These are phyloP conservation scores for Bradypus variegatus DNA, from an alignment of 2,797 vertebrate species.

Conservation along the genomic window DNA sequence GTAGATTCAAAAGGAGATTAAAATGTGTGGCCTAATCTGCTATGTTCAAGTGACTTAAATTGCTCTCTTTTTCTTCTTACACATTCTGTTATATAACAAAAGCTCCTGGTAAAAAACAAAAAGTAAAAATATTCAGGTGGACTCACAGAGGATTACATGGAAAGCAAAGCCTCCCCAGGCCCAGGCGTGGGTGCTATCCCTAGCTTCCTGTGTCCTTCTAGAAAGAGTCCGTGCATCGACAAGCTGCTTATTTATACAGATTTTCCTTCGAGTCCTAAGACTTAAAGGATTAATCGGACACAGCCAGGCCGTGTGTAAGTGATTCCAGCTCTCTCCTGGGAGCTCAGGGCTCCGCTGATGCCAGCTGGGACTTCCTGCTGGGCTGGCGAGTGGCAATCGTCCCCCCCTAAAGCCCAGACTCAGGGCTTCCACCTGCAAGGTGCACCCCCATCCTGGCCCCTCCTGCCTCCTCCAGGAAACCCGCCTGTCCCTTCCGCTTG, in stretches of 20 bases:
- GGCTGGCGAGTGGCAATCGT: accelerated
- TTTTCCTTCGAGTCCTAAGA: background rate
- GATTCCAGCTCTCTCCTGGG: background rate
- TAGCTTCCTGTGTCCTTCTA: background rate
- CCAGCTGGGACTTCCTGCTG: background rate
- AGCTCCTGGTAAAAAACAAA: background rate
- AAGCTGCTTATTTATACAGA: background rate
- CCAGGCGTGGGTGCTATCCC: too few relatives aligned
- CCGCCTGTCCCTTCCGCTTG: background rate
- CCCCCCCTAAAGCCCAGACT: too few relatives aligned
- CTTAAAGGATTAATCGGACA: background rate
- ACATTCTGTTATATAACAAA: background rate
- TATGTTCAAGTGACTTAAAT: background rate
- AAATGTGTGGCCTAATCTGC: background rate
- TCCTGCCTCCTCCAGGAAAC: background rate
- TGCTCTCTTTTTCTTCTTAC: background rate
- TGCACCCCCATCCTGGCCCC: background rate
- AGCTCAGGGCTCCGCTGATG: background rate
- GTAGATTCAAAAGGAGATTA: background rate
- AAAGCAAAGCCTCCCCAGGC: background rate
- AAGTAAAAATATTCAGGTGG: background rate
- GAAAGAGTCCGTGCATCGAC: background rate
- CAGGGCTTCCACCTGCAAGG: background rate
- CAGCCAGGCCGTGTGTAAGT: background rate
- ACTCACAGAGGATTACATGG: background rate